These are phyloP conservation scores for Emydura subglobosa DNA, from an alignment of 2,113 vertebrate species.

Conservation along the genomic window DNA sequence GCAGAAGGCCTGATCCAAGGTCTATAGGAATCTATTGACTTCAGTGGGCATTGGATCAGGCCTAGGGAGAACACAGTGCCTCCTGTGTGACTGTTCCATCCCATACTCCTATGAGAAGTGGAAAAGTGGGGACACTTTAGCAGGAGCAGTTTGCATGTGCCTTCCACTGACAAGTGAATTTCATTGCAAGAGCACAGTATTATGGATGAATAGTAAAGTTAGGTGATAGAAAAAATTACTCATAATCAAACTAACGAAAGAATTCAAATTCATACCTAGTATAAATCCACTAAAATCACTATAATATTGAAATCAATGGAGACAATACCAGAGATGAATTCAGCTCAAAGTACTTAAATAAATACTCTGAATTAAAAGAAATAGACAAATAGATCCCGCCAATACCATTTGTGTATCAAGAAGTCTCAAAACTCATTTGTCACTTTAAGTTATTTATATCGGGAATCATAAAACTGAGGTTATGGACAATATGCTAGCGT, in stretches of 20 bases:
- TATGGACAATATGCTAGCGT: not conserved
- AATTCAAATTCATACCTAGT: not conserved
- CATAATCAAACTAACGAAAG: not conserved
- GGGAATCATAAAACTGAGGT: not conserved
- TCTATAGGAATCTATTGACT: not conserved
- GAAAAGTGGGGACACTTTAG: not conserved
- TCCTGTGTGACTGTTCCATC: not conserved
- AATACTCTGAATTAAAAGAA: not conserved
- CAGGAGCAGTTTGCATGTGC: not conserved
- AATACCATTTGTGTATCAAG: not conserved
- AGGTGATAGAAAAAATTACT: not conserved
- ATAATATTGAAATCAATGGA: not conserved
- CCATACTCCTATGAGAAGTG: not conserved
- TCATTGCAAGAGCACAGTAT: not conserved
- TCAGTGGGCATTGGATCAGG: not conserved
- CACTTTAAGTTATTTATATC: not conserved
- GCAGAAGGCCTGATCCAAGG: not conserved
- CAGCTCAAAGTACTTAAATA: not conserved
- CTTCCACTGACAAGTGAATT: not conserved
- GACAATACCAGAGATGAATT: not conserved
- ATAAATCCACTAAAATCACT: not conserved
- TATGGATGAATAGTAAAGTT: not conserved
- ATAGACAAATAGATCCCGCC: not conserved
- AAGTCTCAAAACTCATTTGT: not conserved
- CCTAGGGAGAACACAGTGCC: not conserved